Percentiles rank a stretch among this genome's conserved stretches.
Conservation (phyloP, 30 jellyfish, hydroid and myxozoan species). For the Catostylus mosaicus region DNA sequence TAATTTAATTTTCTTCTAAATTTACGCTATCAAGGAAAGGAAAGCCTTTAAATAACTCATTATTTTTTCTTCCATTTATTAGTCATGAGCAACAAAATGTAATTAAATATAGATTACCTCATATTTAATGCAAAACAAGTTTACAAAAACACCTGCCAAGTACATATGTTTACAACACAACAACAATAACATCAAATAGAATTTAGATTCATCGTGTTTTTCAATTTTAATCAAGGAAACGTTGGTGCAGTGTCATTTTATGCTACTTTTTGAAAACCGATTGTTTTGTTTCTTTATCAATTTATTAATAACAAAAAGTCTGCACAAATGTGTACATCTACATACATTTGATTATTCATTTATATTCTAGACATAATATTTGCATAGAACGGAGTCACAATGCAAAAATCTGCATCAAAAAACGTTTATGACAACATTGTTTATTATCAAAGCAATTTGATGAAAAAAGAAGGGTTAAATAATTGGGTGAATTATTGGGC, state of each 20-base stretch:
- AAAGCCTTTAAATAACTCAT: too few species aligned
- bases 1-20: too few species aligned
- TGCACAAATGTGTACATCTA: neutral
- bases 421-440: conserved; percentile 56
- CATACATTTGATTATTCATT: neutral
- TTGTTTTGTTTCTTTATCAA: too few species aligned
- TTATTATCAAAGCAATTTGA: conserved; percentile 76
- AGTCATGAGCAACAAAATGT: too few species aligned
- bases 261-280: neutral
- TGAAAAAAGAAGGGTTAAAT: conserved; percentile 92
- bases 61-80: too few species aligned
- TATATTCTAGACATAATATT: neutral
- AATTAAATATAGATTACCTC: too few species aligned
- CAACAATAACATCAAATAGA: neutral
- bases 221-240: too few species aligned
- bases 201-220: neutral
- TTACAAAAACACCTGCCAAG: too few species aligned
- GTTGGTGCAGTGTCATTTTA: neutral
- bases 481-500: conserved; percentile 91
- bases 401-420: conserved; percentile 42
- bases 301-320: too few species aligned
- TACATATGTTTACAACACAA: neutral
- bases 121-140: too few species aligned
- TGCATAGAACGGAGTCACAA: neutral
- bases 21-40: too few species aligned